These are phyloP conservation scores for Drosophila hamatofila DNA, from an alignment of 2,888 invertebrate genomes.

Conservation along the genomic window DNA sequence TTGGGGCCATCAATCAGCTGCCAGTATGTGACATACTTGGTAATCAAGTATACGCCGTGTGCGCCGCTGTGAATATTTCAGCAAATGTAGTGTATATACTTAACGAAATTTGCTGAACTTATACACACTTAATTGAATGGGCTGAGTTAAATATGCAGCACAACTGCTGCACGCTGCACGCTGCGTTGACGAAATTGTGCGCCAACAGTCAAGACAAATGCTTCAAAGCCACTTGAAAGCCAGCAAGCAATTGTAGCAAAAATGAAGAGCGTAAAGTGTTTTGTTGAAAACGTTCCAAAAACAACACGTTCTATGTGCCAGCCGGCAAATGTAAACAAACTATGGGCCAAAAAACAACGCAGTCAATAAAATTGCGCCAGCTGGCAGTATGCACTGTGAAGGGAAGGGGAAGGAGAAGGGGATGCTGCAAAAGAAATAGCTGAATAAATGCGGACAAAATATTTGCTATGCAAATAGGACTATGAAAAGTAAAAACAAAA, in stretches of 20 bases:
- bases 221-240: slow-evolving; percentile 71
- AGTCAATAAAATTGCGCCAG: slow-evolving; percentile 73
- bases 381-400: slow-evolving; percentile 34
- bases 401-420: no score
- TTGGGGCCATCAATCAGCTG: slow-evolving; percentile 62
- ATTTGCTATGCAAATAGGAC: slow-evolving; percentile 74
- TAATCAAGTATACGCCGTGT: slow-evolving; percentile 64
- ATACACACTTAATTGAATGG: slow-evolving; percentile 54
- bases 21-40: slow-evolving; percentile 61
- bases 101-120: slow-evolving; percentile 47
- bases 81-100: slow-evolving; percentile 35
- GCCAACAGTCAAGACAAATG: slow-evolving; percentile 55
- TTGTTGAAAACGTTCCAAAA: slow-evolving; percentile 81
- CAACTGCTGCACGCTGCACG: slow-evolving; percentile 21
- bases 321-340: slow-evolving; percentile 62
- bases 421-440: slow-evolving; percentile 21
- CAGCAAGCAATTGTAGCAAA: slow-evolving; percentile 68
- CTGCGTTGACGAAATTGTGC: slow-evolving; percentile 52
- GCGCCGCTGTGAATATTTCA: slow-evolving; percentile 24
- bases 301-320: slow-evolving; percentile 55
- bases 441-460: slow-evolving; percentile 64
- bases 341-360: slow-evolving; percentile 52
- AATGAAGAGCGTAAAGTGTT: slow-evolving; percentile 75
- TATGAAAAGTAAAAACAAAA: slow-evolving; percentile 2
- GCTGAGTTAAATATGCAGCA: slow-evolving; percentile 38